Evolutionary conservation across 2,797 vertebrate genomes (phyloP).

Genomic region (Lithobates sylvaticus): DNA sequence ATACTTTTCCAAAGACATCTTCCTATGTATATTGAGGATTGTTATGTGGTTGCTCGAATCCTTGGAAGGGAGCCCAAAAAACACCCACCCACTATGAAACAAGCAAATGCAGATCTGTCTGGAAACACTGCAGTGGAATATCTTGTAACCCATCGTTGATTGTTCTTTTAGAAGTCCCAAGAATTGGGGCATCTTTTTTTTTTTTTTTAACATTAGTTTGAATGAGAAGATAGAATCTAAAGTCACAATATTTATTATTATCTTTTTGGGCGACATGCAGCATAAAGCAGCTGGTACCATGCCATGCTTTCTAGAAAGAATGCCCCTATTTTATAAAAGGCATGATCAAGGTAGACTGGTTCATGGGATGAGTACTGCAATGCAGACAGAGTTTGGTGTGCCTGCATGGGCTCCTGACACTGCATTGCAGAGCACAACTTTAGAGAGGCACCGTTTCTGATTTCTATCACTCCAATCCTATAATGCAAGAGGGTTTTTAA

Average conservation of each 20-base stretch:
- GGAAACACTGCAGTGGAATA: conserved; percentile 9
- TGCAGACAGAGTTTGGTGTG: conserved; percentile 56
- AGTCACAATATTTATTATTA: background rate
- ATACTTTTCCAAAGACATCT: conserved; percentile 14
- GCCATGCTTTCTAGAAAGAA: background rate
- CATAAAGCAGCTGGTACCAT: background rate
- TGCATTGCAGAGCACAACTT: conserved; percentile 58
- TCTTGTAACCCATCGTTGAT: background rate
- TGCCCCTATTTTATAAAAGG: background rate
- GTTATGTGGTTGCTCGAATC: conserved; percentile 15
- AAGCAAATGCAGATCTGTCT: conserved; percentile 4
- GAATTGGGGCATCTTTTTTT: background rate
- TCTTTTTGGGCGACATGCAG: background rate
- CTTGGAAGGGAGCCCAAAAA: conserved; percentile 54
- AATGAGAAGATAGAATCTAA: background rate
- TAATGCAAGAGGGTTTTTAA: background rate
- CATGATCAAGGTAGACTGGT: conserved; percentile 26
- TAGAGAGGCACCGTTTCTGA: background rate
- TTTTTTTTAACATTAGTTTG: background rate
- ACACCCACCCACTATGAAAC: conserved; percentile 26
- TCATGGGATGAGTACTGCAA: conserved; percentile 54
- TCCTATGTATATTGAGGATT: conserved; percentile 18
- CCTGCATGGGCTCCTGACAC: conserved; percentile 33
- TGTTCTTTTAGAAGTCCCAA: conserved; percentile 12
- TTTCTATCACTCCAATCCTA: background rate